A percentile compares a stretch with the other conserved stretches of the same genome.
Evolutionary conservation across 2,797 vertebrate species (phyloP).

Genomic region (Tolypeutes matacus): DNA sequence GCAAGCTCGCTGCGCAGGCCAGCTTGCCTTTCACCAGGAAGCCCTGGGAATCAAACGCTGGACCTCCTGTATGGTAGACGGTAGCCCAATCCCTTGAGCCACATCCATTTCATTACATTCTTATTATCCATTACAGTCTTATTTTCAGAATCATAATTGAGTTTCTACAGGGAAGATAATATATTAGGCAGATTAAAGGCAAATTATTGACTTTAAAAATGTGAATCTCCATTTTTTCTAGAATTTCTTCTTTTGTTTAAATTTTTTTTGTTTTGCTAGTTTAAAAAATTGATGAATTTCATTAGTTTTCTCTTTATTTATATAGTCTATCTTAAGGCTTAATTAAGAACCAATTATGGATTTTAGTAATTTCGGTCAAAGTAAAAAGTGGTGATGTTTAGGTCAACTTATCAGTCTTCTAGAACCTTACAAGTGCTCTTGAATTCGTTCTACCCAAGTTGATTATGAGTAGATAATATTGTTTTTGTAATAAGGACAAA

Average conservation of each 20-base stretch:
- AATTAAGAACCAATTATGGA: neutral
- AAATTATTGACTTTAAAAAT: conserved; percentile 46
- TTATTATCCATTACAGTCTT: conserved; percentile 22
- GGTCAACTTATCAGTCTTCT: neutral
- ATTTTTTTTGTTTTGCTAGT: conserved; percentile 32
- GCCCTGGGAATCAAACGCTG: no score
- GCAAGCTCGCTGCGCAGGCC: no score
- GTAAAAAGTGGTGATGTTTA: neutral
- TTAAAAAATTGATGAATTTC: conserved; percentile 21
- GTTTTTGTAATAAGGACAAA: conserved; percentile 42
- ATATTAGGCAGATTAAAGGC: neutral
- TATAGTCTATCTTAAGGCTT: neutral
- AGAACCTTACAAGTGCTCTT: neutral
- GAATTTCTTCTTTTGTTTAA: neutral
- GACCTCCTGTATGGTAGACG: no score
- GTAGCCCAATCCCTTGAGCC: no score
- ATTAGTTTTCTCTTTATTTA: conserved; percentile 58
- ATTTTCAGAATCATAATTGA: conserved; percentile 49
- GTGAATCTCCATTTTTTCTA: neutral
- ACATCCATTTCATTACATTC: no score
- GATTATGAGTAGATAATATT: neutral
- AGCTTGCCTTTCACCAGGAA: no score
- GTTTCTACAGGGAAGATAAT: conserved; percentile 44
- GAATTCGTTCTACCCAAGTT: neutral
- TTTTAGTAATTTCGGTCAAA: conserved; percentile 23